Percentiles rank a stretch among this genome's conserved stretches.
phyloP scores from a whole-genome alignment of 2,113 vertebrate species.

The Aix galericulata region DNA sequence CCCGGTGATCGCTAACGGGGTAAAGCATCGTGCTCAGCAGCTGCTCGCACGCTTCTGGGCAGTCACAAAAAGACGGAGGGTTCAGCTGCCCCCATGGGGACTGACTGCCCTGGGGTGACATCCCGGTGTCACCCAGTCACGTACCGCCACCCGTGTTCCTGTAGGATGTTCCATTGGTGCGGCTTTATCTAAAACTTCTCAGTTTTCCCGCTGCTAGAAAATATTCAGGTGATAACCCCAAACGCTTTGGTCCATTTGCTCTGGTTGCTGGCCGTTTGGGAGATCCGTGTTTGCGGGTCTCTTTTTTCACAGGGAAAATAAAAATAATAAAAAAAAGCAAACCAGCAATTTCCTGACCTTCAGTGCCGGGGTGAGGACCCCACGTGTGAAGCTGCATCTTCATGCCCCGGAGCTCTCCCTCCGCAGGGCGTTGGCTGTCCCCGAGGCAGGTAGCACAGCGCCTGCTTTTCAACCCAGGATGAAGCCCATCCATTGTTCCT shows the following conservation, averaged over 20 bases:
- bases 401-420: background rate
- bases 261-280: background rate
- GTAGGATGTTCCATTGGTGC: background rate
- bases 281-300: background rate
- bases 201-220: background rate
- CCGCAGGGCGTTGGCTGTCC: background rate
- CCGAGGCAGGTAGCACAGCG: background rate
- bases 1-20: background rate
- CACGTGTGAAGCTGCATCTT: background rate
- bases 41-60: background rate
- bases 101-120: too few relatives aligned
- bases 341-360: background rate
- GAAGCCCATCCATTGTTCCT: background rate
- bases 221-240: background rate
- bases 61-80: background rate
- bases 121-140: background rate
- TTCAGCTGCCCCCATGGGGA: background rate
- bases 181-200: background rate
- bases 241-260: background rate
- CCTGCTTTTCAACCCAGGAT: fast-evolving
- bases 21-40: background rate
- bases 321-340: background rate
- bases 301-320: background rate
- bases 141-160: background rate
- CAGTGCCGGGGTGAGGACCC: background rate